Base-by-base conservation (phyloP, 1,140 invertebrate genomes). In the Drosophila novamexicana region DNA sequence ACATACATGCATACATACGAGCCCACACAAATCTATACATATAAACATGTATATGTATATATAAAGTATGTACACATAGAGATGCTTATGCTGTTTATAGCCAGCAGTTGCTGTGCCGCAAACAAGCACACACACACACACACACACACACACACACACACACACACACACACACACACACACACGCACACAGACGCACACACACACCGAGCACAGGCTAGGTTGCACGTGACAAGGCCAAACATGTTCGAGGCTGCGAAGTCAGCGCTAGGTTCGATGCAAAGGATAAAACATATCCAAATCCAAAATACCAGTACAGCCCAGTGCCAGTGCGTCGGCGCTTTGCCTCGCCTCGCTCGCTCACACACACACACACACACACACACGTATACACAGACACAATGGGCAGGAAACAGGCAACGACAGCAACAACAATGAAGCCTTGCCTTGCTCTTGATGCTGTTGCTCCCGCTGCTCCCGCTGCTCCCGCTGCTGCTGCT, bases 41-140 rank as follows among this genome's bases (percentile, higher is more conserved):
- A 39, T 34, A 36, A 29, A 29, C 22, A 67, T 49, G 40, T n/a
- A 59, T 36, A 37, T 39, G 22, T 16, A 53, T 22, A 7, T 29
- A 49, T 49, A 29, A n/a, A 10, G 36, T 40, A 54, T n/a, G 36
- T 40, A 54, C 58, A 56, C 39, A 75, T 52, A 75, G 67, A 70
- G 75, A 81, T 77, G 80, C 79, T 70, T 61, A 58, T 67, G 66
- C 81, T 81, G 81, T 81, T 86, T 75, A 78, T 86, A 71, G 69
- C 76, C 44, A 59, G 49, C 53, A 71, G 63, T 56, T 65, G 64
- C 58, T 68, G 56, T 40, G 39, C 58, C 50, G 58, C 66, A 70
- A 56, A 64, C 52, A 75, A 62, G 50, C 64, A 61, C 12, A 32
- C 36, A 42, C 52, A 68, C 34, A n/a, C 50, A 16, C 50, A 54